phyloP scores from a whole-genome alignment of 2,113 vertebrate genomes.

The Silurus meridionalis region DNA sequence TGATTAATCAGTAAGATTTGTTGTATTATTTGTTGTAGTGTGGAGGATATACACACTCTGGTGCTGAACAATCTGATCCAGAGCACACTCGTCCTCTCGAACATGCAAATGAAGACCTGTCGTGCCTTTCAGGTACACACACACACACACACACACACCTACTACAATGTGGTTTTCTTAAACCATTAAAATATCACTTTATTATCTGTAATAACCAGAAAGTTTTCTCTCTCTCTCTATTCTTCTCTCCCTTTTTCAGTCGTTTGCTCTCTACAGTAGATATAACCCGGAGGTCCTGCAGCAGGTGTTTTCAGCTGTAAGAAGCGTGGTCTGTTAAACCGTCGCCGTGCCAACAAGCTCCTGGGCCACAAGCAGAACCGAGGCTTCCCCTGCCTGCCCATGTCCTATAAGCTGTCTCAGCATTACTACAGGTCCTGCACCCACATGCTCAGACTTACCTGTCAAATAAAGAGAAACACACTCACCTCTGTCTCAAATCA shows the following conservation, averaged over 20 bases:
- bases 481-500: not conserved
- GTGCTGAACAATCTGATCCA: conserved; percentile 93
- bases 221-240: too few relatives aligned
- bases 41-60: conserved; percentile 83
- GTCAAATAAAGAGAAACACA: not conserved
- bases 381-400: conserved; percentile 87
- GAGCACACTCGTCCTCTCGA: conserved; percentile 89
- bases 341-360: conserved; percentile 78
- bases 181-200: not conserved
- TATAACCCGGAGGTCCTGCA: conserved; percentile 83
- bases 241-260: conserved; percentile 66
- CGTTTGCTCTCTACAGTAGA: conserved; percentile 85
- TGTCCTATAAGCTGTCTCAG: conserved; percentile 97
- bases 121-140: conserved; percentile 85
- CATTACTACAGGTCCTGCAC: conserved; percentile 81
- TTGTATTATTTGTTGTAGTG: conserved; percentile 65
- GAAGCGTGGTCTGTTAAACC: conserved; percentile 79
- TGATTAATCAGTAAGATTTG: not conserved
- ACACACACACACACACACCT: not conserved
- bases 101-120: conserved; percentile 86
- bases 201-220: too few relatives aligned
- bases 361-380: conserved; percentile 87
- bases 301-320: conserved; percentile 84
- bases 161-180: not conserved
- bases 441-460: not conserved